A percentile compares a stretch with the other conserved stretches of the same genome.
These are phyloP conservation scores for Lynx canadensis DNA, from an alignment of 2,113 vertebrate species.

Conservation along the genomic window DNA sequence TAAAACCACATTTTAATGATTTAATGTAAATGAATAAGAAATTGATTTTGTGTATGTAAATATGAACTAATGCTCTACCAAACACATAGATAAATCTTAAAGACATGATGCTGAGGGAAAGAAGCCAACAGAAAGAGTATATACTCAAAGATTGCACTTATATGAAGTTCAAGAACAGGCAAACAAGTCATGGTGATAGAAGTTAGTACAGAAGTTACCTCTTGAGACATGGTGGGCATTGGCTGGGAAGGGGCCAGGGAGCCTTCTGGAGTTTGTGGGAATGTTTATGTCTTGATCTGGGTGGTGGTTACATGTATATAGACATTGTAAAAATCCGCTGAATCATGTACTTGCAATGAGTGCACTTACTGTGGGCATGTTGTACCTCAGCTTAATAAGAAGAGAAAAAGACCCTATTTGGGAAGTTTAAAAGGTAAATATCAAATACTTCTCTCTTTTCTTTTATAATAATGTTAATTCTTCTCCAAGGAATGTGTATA, in stretches of 20 bases:
- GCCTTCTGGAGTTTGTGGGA: not conserved
- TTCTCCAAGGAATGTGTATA: not conserved
- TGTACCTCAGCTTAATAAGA: not conserved
- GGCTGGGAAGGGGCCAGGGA: not conserved
- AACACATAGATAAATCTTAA: not conserved
- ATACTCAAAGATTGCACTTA: not conserved
- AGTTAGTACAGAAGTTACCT: not conserved
- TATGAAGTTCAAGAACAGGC: not conserved
- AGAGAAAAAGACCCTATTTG: not conserved
- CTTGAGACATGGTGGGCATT: not conserved
- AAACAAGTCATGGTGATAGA: not conserved
- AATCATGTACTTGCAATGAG: not conserved
- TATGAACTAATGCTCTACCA: not conserved
- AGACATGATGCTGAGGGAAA: not conserved
- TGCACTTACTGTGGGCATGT: not conserved
- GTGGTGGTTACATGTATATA: not conserved
- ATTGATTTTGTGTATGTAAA: not conserved
- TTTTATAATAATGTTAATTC: not conserved
- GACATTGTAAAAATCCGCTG: not conserved
- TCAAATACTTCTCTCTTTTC: not conserved
- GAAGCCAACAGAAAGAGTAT: not conserved
- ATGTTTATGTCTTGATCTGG: not conserved
- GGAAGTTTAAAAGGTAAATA: not conserved
- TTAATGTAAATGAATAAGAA: slow-evolving; percentile 72
- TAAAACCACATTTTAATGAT: slow-evolving; percentile 67